A percentile compares a stretch with the other conserved stretches of the same genome.
Evolutionary conservation across 1,140 invertebrate genomes (phyloP).

Genomic region (Drosophila willistoni): DNA sequence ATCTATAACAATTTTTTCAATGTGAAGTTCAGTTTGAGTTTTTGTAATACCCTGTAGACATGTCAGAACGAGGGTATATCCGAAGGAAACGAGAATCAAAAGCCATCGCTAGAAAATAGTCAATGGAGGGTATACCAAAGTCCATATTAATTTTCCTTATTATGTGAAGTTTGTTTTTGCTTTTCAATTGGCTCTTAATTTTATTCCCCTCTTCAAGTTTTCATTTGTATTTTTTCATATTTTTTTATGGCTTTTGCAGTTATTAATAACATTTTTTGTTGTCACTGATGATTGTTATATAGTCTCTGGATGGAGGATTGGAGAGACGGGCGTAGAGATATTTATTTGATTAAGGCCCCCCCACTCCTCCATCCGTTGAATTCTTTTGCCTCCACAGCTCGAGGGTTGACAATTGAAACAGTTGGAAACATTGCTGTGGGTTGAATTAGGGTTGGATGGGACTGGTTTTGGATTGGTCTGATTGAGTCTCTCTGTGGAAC

Average conservation of each 20-base stretch:
- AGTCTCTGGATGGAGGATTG: conserved; percentile 6
- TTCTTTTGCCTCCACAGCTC: background rate
- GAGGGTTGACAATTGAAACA: conserved; percentile 12
- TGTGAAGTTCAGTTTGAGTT: conserved; percentile 49
- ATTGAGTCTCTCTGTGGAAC: conserved; percentile 28
- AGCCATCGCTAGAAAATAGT: no score
- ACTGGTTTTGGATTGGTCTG: conserved; percentile 52
- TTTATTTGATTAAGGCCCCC: conserved; percentile 16
- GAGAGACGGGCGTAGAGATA: conserved; percentile 2
- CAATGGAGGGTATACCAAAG: background rate
- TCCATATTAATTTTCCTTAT: background rate
- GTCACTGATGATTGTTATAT: conserved; percentile 74
- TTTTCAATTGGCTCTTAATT: conserved; percentile 43
- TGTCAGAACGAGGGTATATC: background rate
- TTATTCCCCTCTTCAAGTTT: conserved; percentile 21
- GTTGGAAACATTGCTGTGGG: background rate
- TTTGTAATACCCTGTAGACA: background rate
- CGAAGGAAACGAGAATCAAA: no score
- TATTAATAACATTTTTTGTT: conserved; percentile 66
- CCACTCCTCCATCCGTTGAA: background rate
- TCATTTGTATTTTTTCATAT: conserved; percentile 38
- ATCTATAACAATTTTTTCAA: conserved; percentile 35
- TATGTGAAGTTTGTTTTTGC: conserved; percentile 10
- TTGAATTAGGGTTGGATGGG: conserved; percentile 37
- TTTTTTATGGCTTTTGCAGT: conserved; percentile 65